Conservation (phyloP, 2,797 vertebrate species). For the Synaphobranchus kaupii region DNA sequence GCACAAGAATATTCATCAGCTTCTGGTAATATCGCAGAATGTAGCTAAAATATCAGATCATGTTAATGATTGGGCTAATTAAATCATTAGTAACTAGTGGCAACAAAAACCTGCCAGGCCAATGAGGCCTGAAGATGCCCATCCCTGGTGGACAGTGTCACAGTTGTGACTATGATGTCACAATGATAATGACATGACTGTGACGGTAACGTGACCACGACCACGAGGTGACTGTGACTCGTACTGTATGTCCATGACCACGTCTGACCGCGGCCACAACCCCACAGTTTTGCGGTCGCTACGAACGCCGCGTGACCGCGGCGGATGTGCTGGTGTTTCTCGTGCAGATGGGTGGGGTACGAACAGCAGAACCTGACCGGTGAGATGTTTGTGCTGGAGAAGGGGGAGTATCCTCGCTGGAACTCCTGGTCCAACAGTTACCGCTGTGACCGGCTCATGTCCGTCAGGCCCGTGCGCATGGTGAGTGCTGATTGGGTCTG, state of each 20-base stretch:
- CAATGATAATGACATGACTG: neutral
- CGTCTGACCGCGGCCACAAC: neutral
- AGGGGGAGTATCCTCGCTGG: constrained; percentile 84
- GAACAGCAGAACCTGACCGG: constrained; percentile 79
- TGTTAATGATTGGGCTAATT: no score
- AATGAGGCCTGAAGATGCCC: no score
- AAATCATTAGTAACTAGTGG: no score
- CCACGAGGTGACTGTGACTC: neutral
- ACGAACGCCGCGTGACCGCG: neutral
- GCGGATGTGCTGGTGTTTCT: neutral
- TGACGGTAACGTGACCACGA: no score
- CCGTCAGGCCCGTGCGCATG: constrained; percentile 77
- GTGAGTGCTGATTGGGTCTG: constrained; percentile 56
- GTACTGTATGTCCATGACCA: neutral
- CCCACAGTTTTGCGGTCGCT: neutral
- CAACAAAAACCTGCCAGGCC: no score
- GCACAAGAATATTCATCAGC: no score
- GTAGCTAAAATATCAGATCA: no score
- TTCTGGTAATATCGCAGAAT: no score
- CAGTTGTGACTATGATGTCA: neutral
- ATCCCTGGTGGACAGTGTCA: no score
- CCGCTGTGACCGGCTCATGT: constrained; percentile 79
- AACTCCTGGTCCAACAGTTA: constrained; percentile 86
- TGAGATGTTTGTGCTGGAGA: constrained; percentile 86
- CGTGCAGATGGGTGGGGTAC: constrained; percentile 77